Conservation (phyloP, 1,140 invertebrate species). For the Calosoma granatense region DNA sequence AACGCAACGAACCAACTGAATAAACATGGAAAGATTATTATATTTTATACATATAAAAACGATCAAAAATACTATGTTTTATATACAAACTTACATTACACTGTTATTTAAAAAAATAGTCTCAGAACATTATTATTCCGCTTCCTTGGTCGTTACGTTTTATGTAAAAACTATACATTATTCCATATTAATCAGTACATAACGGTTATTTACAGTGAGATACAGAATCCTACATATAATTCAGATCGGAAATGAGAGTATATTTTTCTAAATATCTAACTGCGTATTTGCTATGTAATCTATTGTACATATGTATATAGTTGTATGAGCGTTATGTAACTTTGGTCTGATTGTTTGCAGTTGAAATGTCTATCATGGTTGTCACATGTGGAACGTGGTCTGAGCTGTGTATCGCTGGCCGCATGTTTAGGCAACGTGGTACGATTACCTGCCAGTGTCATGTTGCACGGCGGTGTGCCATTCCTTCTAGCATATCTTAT, state of each 20-base stretch:
- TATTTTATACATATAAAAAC: no score
- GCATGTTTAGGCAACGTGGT: slow-evolving; percentile 41
- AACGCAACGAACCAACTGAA: no score
- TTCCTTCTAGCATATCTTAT: slow-evolving; percentile 58
- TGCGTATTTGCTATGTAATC: neutral
- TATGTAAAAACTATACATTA: no score
- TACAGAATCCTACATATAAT: neutral
- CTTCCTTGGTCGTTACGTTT: no score
- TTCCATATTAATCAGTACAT: neutral
- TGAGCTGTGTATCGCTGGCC: slow-evolving; percentile 41
- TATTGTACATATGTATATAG: neutral
- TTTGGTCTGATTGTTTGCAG: neutral
- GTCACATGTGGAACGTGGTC: slow-evolving; percentile 26
- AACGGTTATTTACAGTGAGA: no score
- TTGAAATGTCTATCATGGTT: slow-evolving; percentile 28
- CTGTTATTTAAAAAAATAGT: no score
- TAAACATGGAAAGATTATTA: no score
- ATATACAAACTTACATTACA: no score
- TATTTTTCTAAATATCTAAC: neutral
- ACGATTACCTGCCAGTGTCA: slow-evolving; percentile 40
- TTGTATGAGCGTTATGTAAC: neutral
- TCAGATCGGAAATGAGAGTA: neutral
- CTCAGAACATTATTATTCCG: no score
- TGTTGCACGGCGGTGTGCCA: slow-evolving; percentile 44
- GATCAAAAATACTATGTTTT: no score